These are phyloP conservation scores for Liposcelis brunnea DNA, from an alignment of 2,888 invertebrate genomes.

Conservation along the genomic window DNA sequence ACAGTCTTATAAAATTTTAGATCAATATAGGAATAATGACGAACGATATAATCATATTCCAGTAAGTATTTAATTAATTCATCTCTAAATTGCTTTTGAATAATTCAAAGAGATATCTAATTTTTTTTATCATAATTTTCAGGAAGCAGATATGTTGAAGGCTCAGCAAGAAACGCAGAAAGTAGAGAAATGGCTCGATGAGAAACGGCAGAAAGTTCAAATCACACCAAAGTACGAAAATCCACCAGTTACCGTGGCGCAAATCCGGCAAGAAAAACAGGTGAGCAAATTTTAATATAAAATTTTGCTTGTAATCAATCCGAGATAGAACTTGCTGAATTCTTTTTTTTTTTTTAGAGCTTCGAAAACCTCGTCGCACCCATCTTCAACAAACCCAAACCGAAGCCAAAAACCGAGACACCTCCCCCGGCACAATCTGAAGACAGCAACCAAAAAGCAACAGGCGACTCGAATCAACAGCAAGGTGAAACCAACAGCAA, in stretches of 20 bases:
- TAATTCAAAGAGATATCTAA: conserved; percentile 6
- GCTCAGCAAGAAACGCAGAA: conserved; percentile 49
- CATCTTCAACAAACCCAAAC: conserved; percentile 79
- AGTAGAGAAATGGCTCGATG: conserved; percentile 69
- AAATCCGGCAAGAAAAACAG: conserved; percentile 63
- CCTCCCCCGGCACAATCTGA: conserved; percentile 33
- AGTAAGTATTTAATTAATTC: no score
- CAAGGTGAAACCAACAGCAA: conserved; percentile 13
- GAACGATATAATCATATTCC: conserved; percentile 31
- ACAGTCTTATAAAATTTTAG: conserved; percentile 61
- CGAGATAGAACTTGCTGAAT: background rate
- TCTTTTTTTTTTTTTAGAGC: conserved; percentile 24
- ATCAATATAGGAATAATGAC: conserved; percentile 40
- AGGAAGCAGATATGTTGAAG: conserved; percentile 64
- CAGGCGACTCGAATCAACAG: no score
- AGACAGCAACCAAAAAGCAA: conserved; percentile 16
- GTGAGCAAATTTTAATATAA: conserved; percentile 28
- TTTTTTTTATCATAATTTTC: conserved; percentile 32
- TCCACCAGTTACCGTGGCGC: conserved; percentile 59
- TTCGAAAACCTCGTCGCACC: conserved; percentile 40
- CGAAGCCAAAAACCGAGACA: conserved; percentile 45
- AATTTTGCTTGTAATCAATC: background rate
- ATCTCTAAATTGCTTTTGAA: conserved; percentile 4
- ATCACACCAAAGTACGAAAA: conserved; percentile 48
- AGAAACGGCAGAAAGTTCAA: conserved; percentile 45